phyloP scores from a whole-genome alignment of 2,113 vertebrate genomes.

The Saccopteryx bilineata region DNA sequence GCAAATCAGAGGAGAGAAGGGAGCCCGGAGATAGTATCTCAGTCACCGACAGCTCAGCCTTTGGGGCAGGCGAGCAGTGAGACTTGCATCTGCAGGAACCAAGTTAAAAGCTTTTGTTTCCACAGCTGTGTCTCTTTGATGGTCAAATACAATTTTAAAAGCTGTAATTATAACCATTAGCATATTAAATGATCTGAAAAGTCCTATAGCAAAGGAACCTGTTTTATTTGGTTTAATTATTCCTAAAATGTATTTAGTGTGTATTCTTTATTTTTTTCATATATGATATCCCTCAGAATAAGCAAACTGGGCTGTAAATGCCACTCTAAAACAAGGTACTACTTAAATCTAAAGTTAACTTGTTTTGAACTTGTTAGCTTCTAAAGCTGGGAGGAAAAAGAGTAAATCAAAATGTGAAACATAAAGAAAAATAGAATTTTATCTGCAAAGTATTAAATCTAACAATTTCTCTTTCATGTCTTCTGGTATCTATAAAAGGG shows the following conservation, averaged over 20 bases:
- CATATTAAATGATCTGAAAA: neutral
- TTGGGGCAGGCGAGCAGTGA: neutral
- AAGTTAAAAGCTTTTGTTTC: neutral
- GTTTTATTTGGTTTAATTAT: conserved; percentile 29
- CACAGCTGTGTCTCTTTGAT: neutral
- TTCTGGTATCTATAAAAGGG: neutral
- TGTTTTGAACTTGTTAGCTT: neutral
- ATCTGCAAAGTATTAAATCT: neutral
- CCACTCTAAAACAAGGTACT: neutral
- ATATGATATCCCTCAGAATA: neutral
- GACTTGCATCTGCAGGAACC: neutral
- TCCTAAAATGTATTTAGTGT: conserved; percentile 30
- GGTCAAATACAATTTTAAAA: neutral
- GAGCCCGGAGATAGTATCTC: too few relatives aligned
- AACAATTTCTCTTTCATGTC: neutral
- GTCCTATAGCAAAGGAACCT: neutral
- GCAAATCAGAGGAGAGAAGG: neutral
- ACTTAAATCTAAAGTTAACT: neutral
- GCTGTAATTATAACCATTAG: neutral
- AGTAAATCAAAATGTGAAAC: neutral
- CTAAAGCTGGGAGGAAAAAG: neutral
- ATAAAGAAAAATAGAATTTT: conserved; percentile 33
- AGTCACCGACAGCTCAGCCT: neutral
- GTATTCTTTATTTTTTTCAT: neutral
- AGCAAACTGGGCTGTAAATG: neutral